Conservation (phyloP, 2,113 vertebrate genomes). For the Brachionichthys hirsutus region DNA sequence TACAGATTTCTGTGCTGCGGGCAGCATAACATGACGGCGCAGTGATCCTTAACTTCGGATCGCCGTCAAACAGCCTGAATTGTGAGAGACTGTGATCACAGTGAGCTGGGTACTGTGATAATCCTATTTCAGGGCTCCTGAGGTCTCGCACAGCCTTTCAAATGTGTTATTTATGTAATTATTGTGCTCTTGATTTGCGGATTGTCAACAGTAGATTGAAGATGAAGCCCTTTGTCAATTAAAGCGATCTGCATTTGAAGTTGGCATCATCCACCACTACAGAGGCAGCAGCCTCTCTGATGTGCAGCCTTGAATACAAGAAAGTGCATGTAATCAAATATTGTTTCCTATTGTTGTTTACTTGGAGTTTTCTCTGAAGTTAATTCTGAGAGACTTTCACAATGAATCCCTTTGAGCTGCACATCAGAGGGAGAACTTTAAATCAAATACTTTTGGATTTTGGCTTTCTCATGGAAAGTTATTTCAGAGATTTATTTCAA, state of each 20-base stretch:
- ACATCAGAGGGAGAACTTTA: slow-evolving; percentile 66
- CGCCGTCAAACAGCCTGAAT: slow-evolving; percentile 52
- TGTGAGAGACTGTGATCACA: slow-evolving; percentile 64
- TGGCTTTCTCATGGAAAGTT: slow-evolving; percentile 66
- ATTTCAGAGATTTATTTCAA: slow-evolving; percentile 75
- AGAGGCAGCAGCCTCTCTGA: slow-evolving; percentile 63
- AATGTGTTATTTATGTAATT: slow-evolving; percentile 73
- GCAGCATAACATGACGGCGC: slow-evolving; percentile 41
- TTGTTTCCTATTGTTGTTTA: slow-evolving; percentile 76
- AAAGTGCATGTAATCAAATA: slow-evolving; percentile 72
- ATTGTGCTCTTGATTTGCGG: slow-evolving; percentile 66
- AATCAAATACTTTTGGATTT: slow-evolving; percentile 65
- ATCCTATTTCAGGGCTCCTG: slow-evolving; percentile 51
- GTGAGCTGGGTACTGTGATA: slow-evolving; percentile 62
- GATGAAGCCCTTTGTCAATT: slow-evolving; percentile 72
- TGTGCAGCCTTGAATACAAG: slow-evolving; percentile 67
- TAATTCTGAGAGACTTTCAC: slow-evolving; percentile 69
- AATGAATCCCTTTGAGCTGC: slow-evolving; percentile 64
- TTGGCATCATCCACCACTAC: slow-evolving; percentile 56
- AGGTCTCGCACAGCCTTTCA: slow-evolving; percentile 50
- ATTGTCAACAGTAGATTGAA: slow-evolving; percentile 70
- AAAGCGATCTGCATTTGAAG: slow-evolving; percentile 73
- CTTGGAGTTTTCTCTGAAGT: slow-evolving; percentile 64
- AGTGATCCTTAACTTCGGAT: slow-evolving; percentile 54
- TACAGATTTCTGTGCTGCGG: slow-evolving; percentile 34